phyloP scores from a whole-genome alignment of 2,113 vertebrate genomes.

The Actenoides lindsayi region DNA sequence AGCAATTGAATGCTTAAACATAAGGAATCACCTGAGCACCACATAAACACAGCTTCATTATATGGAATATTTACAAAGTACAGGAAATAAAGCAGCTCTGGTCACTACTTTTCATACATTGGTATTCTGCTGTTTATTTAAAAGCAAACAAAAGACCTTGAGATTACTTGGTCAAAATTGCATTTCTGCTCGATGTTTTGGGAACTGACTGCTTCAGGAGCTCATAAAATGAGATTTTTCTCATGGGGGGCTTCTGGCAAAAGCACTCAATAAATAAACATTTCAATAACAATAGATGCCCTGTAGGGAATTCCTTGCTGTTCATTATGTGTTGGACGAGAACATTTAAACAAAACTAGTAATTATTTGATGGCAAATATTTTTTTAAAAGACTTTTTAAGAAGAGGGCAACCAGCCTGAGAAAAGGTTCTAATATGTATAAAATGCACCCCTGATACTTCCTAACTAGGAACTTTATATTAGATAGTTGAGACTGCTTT shows the following conservation, averaged over 20 bases:
- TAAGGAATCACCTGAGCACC: background rate
- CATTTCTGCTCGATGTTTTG: slow-evolving; percentile 46
- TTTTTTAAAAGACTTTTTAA: background rate
- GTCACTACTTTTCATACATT: background rate
- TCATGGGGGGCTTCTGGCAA: slow-evolving; percentile 30
- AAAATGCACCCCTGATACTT: background rate
- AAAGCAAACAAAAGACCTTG: slow-evolving; percentile 38
- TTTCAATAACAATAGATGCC: slow-evolving; percentile 56
- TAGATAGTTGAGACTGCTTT: background rate
- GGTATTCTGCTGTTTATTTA: slow-evolving; percentile 4
- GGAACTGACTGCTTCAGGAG: slow-evolving; percentile 42
- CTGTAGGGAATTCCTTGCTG: slow-evolving; percentile 10
- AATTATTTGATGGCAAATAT: background rate
- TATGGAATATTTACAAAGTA: background rate
- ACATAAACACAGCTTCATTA: background rate
- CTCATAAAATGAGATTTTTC: slow-evolving; percentile 58
- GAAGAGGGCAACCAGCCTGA: background rate
- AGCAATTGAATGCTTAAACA: background rate
- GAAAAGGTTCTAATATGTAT: background rate
- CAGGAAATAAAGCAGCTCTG: background rate
- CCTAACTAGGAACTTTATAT: background rate
- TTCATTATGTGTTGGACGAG: background rate
- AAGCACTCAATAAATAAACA: slow-evolving; percentile 64
- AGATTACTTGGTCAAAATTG: slow-evolving; percentile 45
- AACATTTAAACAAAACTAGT: slow-evolving; percentile 17